Percentiles rank a stretch among this genome's conserved stretches.
Conservation (phyloP, 1,140 invertebrate species). For the silkworm (Bombyx mori) region ASM3026992v2 NC_085117.1:72501-73000, state of each 20-base stretch:
- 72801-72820: conserved; percentile 74
- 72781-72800: background rate
- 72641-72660: too few relatives aligned
- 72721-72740: too few relatives aligned
- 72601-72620: conserved; percentile 95
- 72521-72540: conserved; percentile 94
- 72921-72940: conserved; percentile 73
- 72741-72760: too few relatives aligned
- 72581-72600: conserved; percentile 95
- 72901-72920: conserved; percentile 98
- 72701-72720: too few relatives aligned
- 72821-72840: conserved; percentile 86
- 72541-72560: conserved; percentile 91
- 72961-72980: too few relatives aligned
- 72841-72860: conserved; percentile 96
- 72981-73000: too few relatives aligned
- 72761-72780: too few relatives aligned
- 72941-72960: too few relatives aligned
- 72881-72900: conserved; percentile 96
- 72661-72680: too few relatives aligned
- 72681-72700: too few relatives aligned
- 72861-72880: conserved; percentile 96
- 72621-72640: conserved; percentile 74
- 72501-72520: conserved; percentile 79
- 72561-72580: conserved; percentile 90